Evolutionary conservation across 2,888 invertebrate species (phyloP).

Genomic region (Strigamia crassipes): DNA sequence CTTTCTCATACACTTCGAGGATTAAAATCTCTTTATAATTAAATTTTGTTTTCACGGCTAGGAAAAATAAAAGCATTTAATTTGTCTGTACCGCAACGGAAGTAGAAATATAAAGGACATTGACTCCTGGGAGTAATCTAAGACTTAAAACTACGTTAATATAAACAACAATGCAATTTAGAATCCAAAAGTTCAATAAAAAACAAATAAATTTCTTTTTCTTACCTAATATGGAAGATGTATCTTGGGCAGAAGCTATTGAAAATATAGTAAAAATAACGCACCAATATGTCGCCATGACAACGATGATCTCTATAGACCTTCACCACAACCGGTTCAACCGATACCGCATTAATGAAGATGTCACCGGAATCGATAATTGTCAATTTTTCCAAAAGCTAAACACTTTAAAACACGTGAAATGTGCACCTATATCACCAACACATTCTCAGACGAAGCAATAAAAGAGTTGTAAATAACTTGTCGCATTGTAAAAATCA

Average conservation of each 20-base stretch:
- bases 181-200: neutral
- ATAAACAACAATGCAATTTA: neutral
- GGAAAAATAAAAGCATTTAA: neutral
- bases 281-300: conserved; percentile 4
- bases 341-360: neutral
- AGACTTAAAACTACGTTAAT: no score
- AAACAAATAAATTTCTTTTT: neutral
- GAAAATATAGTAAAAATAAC: neutral
- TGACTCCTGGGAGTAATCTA: neutral
- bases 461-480: neutral
- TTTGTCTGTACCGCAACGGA: neutral
- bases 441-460: neutral
- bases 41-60: neutral
- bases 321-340: neutral
- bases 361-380: neutral
- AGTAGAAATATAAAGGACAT: neutral
- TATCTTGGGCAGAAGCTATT: conserved; percentile 1
- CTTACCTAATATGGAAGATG: conserved; percentile 5
- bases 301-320: neutral
- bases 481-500: neutral
- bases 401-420: neutral
- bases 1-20: neutral
- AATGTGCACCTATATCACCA: neutral
- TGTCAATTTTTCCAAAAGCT: neutral
- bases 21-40: conserved; percentile 10